phyloP scores from a whole-genome alignment of 2,888 invertebrate genomes.

The Papilio demoleus region DNA sequence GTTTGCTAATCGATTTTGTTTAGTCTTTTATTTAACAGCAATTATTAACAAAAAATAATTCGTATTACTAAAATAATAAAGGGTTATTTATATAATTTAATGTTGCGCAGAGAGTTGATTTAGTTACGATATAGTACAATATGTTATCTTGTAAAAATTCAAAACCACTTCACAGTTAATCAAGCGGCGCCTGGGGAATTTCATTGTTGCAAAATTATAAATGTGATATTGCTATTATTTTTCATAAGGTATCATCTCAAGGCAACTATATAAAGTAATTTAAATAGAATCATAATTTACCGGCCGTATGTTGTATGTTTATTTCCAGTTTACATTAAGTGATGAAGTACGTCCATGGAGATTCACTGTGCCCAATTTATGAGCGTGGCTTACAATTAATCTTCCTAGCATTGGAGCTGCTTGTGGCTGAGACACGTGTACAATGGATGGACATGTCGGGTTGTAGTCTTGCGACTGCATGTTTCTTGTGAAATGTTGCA shows the following conservation, averaged over 20 bases:
- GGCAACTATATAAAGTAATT: too few relatives aligned
- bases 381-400: slow-evolving; percentile 19
- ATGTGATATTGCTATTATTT: not conserved
- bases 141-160: too few relatives aligned
- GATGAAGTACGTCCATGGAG: slow-evolving; percentile 8
- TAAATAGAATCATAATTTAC: not conserved
- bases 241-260: not conserved
- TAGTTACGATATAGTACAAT: too few relatives aligned
- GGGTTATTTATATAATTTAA: too few relatives aligned
- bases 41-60: not conserved
- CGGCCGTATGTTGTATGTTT: not conserved
- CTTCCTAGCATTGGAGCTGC: slow-evolving; percentile 3
- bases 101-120: too few relatives aligned
- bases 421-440: not conserved
- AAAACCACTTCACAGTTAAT: not conserved
- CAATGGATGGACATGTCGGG: slow-evolving; percentile 2
- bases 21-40: not conserved
- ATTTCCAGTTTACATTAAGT: slow-evolving; percentile 1
- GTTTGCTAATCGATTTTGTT: not conserved
- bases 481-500: not conserved
- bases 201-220: not conserved
- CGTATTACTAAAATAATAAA: too few relatives aligned
- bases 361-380: slow-evolving; percentile 9
- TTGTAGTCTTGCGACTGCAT: not conserved
- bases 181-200: not conserved